Evolutionary conservation across 2,113 vertebrate species (phyloP), one percentile per base, ranked within the genome.

Genomic region (Aphyosemion australe): DNA sequence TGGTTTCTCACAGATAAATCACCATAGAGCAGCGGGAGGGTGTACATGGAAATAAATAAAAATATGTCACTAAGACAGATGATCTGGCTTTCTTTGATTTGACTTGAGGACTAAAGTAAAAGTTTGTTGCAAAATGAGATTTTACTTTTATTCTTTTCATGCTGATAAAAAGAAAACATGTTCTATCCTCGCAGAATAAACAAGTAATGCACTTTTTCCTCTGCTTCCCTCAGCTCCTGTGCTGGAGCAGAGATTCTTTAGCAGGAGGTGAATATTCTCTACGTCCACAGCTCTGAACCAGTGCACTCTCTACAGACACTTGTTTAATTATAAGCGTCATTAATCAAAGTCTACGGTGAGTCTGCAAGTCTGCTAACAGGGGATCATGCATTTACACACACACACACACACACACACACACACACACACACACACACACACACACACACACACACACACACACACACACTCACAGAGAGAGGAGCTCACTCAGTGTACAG

Each of bases 271-370:
- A 64, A 57, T 50, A 57, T 63, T 64, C 43, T 69, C 76, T 78
- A 59, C 64, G 82, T 72, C 82, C 66, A 11, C 81, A 76, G 83
- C 74, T 80, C 69, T 32, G 43, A 75, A 72, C 65, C 60, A 54
- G 55, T 65, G 79, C 79, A 37, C 80, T 48, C 65, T 53, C 78
- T 79, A 75, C 52, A 74, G 84, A 89, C 49, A 75, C 76, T 77
- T 86, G 77, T 87, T 87, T 85, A 88, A 90, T 87, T 79, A 79
- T 74, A 65, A 67, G 81, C 81, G 74, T 82, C 88, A 81, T 91
- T 87, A 87, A 84, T 91, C 87, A 86, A 83, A 80, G 86, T 75
- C 77, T 55, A 43, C 74, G 73, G 83, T 88, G 82, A 85, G 82
- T 82, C 86, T 77, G 86, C 80, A 87, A 64, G 74, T 78, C 71